These are phyloP conservation scores for Pterobdella sp. DNA, from an alignment of 2,888 invertebrate species.

Conservation along the genomic window DNA sequence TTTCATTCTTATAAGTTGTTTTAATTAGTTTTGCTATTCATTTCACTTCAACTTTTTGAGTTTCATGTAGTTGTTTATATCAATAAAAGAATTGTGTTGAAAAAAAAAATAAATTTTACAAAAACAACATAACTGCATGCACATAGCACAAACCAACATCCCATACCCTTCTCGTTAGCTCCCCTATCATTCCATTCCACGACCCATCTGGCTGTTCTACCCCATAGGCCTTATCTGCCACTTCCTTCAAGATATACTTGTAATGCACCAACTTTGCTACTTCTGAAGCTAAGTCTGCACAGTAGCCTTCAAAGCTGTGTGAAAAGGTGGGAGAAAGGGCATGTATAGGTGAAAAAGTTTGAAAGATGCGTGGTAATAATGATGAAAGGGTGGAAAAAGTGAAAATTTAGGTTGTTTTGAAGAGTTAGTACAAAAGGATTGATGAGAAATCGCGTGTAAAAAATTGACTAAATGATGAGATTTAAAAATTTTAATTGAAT, in stretches of 20 bases:
- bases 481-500: too few relatives aligned
- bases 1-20: too few relatives aligned
- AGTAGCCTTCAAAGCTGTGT: constrained; percentile 59
- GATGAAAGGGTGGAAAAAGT: too few relatives aligned
- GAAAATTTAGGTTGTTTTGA: too few relatives aligned
- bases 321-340: too few relatives aligned
- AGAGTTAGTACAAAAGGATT: too few relatives aligned
- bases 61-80: neutral
- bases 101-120: neutral
- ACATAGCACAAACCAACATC: neutral
- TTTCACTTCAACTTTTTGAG: too few relatives aligned
- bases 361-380: too few relatives aligned
- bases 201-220: constrained; percentile 40
- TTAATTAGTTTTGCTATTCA: too few relatives aligned
- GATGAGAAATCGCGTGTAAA: too few relatives aligned
- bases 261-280: constrained; percentile 48
- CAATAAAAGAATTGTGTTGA: neutral
- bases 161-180: constrained; percentile 41
- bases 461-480: too few relatives aligned
- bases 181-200: constrained; percentile 51
- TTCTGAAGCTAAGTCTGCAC: constrained; percentile 51
- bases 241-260: constrained; percentile 43
- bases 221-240: constrained; percentile 39
- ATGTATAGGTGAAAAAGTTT: too few relatives aligned
- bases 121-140: neutral